These are phyloP conservation scores for Umimayanthus kanabou DNA, from an alignment of 92 coral and sea anemone genomes.

Conservation along the genomic window DNA sequence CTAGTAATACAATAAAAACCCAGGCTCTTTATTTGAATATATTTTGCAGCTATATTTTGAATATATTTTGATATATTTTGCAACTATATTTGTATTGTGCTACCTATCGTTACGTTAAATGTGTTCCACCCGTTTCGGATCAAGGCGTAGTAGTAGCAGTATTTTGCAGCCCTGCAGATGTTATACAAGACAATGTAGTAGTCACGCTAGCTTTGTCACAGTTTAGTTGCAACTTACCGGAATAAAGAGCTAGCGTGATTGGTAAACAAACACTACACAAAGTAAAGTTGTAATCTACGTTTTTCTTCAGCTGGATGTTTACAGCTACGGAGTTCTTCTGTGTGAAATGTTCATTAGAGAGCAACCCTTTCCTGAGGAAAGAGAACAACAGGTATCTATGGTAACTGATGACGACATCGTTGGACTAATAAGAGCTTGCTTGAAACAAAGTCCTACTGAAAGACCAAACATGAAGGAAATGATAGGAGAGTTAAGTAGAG, in stretches of 20 bases:
- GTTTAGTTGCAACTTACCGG: background rate
- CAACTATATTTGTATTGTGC: too few species aligned
- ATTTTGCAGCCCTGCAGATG: too few species aligned
- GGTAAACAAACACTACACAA: background rate
- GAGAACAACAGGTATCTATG: conserved; percentile 32
- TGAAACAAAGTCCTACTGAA: conserved; percentile 3
- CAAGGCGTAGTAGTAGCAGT: too few species aligned
- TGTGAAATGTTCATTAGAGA: conserved; percentile 21
- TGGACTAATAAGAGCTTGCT: background rate
- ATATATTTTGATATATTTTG: too few species aligned
- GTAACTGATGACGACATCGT: conserved; percentile 24
- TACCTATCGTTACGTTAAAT: too few species aligned
- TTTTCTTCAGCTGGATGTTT: conserved; percentile 23
- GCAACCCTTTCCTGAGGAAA: conserved; percentile 13
- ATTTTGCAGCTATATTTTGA: too few species aligned
- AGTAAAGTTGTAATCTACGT: background rate
- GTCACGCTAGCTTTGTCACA: background rate
- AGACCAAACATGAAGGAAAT: conserved; percentile 25
- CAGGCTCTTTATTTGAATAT: too few species aligned
- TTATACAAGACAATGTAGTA: too few species aligned
- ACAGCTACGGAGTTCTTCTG: conserved; percentile 32
- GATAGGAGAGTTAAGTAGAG: background rate
- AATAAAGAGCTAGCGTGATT: too few species aligned
- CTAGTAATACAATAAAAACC: background rate
- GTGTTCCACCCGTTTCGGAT: too few species aligned